phyloP scores from a whole-genome alignment of 2,888 invertebrate genomes.

The Ormyrus thymus region DNA sequence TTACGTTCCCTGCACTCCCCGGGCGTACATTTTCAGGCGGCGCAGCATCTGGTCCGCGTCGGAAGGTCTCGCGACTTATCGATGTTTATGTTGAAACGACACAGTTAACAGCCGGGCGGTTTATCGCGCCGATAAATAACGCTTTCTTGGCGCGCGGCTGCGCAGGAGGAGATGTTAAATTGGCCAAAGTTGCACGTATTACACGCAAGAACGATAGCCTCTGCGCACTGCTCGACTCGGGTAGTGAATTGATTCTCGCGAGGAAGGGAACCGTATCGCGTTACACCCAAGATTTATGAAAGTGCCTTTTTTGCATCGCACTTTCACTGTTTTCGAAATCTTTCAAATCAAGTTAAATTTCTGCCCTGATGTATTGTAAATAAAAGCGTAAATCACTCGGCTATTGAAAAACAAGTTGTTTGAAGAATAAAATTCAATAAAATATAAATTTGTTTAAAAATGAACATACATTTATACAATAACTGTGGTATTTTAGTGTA shows the following conservation, averaged over 20 bases:
- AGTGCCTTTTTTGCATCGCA: no score
- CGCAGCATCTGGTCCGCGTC: constrained; percentile 69
- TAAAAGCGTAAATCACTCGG: no score
- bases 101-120: constrained; percentile 68
- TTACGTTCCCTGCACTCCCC: neutral
- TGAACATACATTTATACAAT: no score
- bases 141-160: constrained; percentile 17
- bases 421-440: no score
- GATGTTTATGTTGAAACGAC: constrained; percentile 72
- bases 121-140: constrained; percentile 72
- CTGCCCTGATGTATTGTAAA: no score
- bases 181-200: constrained; percentile 27
- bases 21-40: neutral
- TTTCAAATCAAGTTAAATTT: no score
- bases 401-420: no score
- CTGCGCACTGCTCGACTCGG: neutral
- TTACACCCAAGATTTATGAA: no score
- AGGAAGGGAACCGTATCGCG: no score
- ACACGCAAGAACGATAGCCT: neutral
- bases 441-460: no score
- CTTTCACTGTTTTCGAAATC: no score
- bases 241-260: constrained; percentile 11
- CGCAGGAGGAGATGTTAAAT: constrained; percentile 19
- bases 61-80: constrained; percentile 67
- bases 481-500: no score